phyloP scores from a whole-genome alignment of 2,888 invertebrate species.

The Oscheius onirici region DNA sequence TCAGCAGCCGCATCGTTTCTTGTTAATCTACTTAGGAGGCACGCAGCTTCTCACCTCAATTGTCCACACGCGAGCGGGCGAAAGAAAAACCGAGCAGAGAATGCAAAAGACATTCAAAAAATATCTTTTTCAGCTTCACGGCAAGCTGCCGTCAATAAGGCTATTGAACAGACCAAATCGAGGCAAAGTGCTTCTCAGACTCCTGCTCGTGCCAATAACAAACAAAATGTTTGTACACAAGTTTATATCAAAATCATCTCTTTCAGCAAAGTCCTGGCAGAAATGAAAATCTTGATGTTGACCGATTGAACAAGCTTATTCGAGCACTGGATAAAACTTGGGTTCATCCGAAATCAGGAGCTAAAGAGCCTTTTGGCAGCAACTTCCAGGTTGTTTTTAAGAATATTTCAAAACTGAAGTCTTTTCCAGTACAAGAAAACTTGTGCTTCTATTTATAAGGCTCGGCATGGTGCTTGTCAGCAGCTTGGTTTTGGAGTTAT shows the following conservation, averaged over 20 bases:
- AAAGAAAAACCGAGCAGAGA: too few species aligned
- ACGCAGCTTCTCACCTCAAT: constrained; percentile 29
- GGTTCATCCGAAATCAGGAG: constrained; percentile 62
- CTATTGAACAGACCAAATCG: constrained; percentile 58
- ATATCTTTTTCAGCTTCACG: constrained; percentile 42
- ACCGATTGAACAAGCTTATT: constrained; percentile 60
- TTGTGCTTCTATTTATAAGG: constrained; percentile 69
- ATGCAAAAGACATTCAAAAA: not conserved
- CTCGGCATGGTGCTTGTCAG: constrained; percentile 67
- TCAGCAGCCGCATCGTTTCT: constrained; percentile 29
- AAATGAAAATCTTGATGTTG: constrained; percentile 61
- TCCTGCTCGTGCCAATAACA: constrained; percentile 36
- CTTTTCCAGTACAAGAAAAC: constrained; percentile 69
- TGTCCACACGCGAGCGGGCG: constrained; percentile 9
- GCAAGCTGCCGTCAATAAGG: constrained; percentile 51
- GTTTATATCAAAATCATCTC: not conserved
- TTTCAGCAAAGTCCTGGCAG: constrained; percentile 45
- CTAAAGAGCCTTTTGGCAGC: constrained; percentile 67
- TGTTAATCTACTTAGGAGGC: constrained; percentile 28
- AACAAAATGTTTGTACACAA: constrained; percentile 10
- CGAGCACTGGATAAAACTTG: constrained; percentile 66
- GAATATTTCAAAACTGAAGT: not conserved
- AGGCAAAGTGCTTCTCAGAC: constrained; percentile 41
- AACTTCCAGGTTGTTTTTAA: constrained; percentile 62
- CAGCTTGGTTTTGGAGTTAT: constrained; percentile 69